phyloP scores from a whole-genome alignment of 2,797 vertebrate species.

The Danio tinwini region DNA sequence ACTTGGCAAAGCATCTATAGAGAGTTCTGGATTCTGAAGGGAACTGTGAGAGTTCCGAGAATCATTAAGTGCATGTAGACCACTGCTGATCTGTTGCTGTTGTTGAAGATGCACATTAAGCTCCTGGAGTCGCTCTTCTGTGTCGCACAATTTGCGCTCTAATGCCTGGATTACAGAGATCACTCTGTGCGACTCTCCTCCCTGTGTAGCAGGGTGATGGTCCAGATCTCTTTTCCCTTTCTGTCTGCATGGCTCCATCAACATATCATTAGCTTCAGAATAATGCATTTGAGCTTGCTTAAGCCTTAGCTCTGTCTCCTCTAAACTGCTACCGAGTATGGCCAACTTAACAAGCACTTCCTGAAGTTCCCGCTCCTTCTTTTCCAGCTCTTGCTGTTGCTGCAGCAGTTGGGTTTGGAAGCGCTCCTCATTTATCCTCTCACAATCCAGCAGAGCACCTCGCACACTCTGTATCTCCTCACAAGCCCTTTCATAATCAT shows the following conservation, averaged over 20 bases:
- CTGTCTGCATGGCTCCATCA: conserved; percentile 54
- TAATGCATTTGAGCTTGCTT: conserved; percentile 73
- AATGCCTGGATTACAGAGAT: conserved; percentile 88
- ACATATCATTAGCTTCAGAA: background rate
- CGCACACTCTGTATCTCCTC: conserved; percentile 80
- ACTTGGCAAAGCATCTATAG: conserved; percentile 70
- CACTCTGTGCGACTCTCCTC: conserved; percentile 80
- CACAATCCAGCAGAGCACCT: conserved; percentile 78
- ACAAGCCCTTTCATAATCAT: conserved; percentile 77
- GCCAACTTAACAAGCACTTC: conserved; percentile 89
- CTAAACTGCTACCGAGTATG: conserved; percentile 83
- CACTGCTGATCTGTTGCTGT: conserved; percentile 73
- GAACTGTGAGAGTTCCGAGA: conserved; percentile 67
- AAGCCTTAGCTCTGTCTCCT: conserved; percentile 84
- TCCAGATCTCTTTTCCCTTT: conserved; percentile 70
- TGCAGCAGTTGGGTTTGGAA: conserved; percentile 51
- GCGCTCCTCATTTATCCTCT: conserved; percentile 68
- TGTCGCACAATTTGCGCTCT: conserved; percentile 89
- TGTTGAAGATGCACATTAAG: conserved; percentile 86
- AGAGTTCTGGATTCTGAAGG: conserved; percentile 81
- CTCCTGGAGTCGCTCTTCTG: conserved; percentile 90
- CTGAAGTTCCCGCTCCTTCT: conserved; percentile 86
- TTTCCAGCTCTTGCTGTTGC: conserved; percentile 79
- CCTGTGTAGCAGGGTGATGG: conserved; percentile 63
- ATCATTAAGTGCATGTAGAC: background rate